Percentiles rank a stretch among this genome's conserved stretches.
Conservation (phyloP, 2,797 vertebrate species). For the Monodelphis domestica region DNA sequence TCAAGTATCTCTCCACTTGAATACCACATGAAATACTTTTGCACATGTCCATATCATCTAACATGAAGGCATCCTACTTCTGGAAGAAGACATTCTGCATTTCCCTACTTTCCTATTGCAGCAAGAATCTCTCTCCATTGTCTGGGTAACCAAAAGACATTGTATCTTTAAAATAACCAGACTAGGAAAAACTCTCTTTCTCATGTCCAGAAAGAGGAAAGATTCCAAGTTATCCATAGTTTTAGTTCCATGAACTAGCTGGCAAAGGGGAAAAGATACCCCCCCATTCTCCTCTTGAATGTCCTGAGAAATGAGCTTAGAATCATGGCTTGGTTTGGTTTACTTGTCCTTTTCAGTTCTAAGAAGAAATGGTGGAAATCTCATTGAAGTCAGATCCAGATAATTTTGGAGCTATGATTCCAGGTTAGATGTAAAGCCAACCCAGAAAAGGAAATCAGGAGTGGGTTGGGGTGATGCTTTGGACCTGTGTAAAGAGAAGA, state of each 20-base stretch:
- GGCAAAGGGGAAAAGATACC: neutral
- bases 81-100: neutral
- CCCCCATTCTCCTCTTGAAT: neutral
- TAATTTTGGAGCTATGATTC: neutral
- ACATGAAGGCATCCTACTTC: neutral
- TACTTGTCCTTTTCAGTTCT: neutral
- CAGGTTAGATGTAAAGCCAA: neutral
- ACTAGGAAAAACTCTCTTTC: neutral
- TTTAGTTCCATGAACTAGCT: neutral
- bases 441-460: no score
- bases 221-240: neutral
- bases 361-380: neutral
- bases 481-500: no score
- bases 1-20: neutral
- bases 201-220: neutral
- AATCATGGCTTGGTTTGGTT: neutral
- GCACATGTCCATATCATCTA: neutral
- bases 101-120: neutral
- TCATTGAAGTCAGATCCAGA: neutral
- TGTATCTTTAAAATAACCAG: neutral
- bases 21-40: neutral
- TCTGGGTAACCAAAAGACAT: neutral
- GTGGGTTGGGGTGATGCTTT: no score
- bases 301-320: neutral
- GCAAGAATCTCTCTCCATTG: neutral